Evolutionary conservation across 2,113 vertebrate genomes (phyloP).

Genomic region (Proteles cristata): DNA sequence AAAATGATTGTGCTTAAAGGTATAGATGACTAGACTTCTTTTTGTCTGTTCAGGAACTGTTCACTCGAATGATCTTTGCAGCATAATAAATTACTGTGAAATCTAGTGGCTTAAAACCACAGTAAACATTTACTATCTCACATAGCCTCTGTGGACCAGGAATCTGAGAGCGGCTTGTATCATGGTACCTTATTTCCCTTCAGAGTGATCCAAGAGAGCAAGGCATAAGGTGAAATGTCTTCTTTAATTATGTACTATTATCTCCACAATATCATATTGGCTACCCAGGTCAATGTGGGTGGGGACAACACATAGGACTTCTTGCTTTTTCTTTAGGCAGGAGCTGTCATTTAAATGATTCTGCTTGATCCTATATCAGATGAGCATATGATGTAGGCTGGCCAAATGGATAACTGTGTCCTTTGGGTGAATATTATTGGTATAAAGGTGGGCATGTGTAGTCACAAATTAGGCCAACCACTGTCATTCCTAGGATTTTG

Average conservation of each 20-base stretch:
- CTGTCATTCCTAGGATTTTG: not conserved
- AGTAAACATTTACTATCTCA: not conserved
- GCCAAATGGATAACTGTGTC: not conserved
- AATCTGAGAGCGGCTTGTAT: not conserved
- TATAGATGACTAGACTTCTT: not conserved
- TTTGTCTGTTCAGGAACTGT: not conserved
- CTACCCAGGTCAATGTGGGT: not conserved
- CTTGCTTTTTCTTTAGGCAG: not conserved
- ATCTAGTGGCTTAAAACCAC: not conserved
- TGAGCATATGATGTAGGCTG: not conserved
- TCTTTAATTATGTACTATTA: not conserved
- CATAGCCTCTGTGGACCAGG: not conserved
- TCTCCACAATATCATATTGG: not conserved
- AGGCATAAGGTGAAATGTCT: not conserved
- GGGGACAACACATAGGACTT: not conserved
- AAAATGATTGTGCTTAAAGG: not conserved
- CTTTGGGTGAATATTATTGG: not conserved
- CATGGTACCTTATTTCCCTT: not conserved
- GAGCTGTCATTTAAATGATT: not conserved
- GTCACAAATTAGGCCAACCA: not conserved
- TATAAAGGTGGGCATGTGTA: not conserved
- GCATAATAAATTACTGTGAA: not conserved
- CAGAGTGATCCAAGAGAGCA: not conserved
- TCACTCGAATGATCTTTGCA: not conserved
- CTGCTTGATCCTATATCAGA: not conserved